A percentile compares a stretch with the other conserved stretches of the same genome.
Evolutionary conservation across 2,113 vertebrate genomes (phyloP).

Genomic region (Stigmatopora nigra): DNA sequence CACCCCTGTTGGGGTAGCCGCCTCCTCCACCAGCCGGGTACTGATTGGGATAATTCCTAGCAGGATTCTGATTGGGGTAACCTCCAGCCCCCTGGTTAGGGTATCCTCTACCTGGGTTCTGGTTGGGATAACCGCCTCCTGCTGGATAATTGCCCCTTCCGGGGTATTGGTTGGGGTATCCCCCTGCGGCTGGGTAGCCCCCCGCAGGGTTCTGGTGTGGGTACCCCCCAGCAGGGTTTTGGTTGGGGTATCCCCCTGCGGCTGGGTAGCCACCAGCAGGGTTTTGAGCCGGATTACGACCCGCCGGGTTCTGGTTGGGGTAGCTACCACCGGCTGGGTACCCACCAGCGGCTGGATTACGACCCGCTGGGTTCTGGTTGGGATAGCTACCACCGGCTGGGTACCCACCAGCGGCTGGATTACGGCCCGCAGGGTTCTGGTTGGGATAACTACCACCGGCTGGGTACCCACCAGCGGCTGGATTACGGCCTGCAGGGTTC

Average conservation of each 20-base stretch:
- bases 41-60: conserved; percentile 23
- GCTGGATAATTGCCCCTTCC: conserved; percentile 37
- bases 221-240: conserved; percentile 49
- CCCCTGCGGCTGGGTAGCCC: conserved; percentile 31
- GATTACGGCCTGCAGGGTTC: conserved; percentile 38
- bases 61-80: conserved; percentile 40
- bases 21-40: conserved; percentile 18
- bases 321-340: conserved; percentile 37
- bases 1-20: conserved; percentile 18
- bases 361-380: conserved; percentile 9
- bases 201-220: conserved; percentile 40
- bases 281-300: conserved; percentile 45
- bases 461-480: conserved; percentile 40
- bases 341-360: conserved; percentile 37
- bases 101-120: conserved; percentile 7
- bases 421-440: conserved; percentile 8
- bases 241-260: conserved; percentile 45
- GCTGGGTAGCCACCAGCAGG: conserved; percentile 34
- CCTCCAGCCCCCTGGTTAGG: conserved; percentile 32
- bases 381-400: conserved; percentile 25
- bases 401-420: conserved; percentile 38
- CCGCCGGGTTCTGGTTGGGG: conserved; percentile 9
- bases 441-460: conserved; percentile 40
- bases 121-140: conserved; percentile 16
- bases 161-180: conserved; percentile 47